Base-by-base conservation (phyloP, 2,888 invertebrate genomes). In the Leucophenga montana region DNA sequence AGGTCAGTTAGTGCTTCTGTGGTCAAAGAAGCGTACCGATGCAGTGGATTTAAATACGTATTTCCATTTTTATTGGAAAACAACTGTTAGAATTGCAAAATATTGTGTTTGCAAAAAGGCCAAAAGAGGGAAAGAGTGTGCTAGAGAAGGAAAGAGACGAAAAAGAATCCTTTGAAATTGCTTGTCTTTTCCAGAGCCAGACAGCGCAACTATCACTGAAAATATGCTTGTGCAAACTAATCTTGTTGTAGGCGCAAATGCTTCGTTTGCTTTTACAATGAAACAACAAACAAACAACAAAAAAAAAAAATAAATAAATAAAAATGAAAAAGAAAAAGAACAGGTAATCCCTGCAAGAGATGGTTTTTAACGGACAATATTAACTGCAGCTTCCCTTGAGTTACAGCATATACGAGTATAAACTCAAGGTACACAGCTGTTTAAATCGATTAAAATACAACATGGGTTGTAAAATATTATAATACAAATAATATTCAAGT, bases 31-130 rank as follows among this genome's bases (percentile, higher is more conserved):
- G 27, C 27, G 57, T 57, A 61, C 16, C 61, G 11, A 20, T 39
- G 27, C 56, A 13, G 31, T 16, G 5, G 59, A 11, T 14, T 48
- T 48, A 22, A 48, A 64, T 64, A 27, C 62, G 62, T 14, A 64
- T 64, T 18, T 64, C 48, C 46, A 64, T 64, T 64, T 64, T 46
- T 20, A 64, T 64, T 46, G 16, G 46, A 64, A 18, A 59, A 22
- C n/a, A 59, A 59, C 13, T 9, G 59, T 31, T 64, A 3, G 8
- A 59, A 59, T 56, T 56, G 56, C 11, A 27, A 20, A 56, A 13
- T 56, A 27, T 8, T 50, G 50, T 8, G 39, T 39, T 39, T 39
- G 8, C 39, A 39, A 39, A 39, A 50, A 18, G 22, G 20, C n/a
- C 22, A 9, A 54, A 8, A 22, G 18, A 54, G 54, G 9, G 9